phyloP scores from a whole-genome alignment of 2,888 invertebrate species.

The Drosophila falleni region DNA sequence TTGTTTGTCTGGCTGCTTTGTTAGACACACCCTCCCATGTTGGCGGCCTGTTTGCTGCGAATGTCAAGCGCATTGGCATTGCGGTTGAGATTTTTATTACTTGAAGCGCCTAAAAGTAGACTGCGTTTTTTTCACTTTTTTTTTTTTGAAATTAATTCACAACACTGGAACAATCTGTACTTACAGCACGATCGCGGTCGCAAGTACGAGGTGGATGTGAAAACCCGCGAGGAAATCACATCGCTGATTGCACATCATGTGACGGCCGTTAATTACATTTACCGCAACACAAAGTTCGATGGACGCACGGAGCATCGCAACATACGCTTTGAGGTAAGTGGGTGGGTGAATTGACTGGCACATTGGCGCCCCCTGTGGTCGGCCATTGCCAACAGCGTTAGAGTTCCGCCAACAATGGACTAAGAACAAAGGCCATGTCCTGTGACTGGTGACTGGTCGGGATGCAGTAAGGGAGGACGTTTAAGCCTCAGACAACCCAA shows the following conservation, averaged over 20 bases:
- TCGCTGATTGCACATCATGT: conserved; percentile 99
- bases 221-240: conserved; percentile 98
- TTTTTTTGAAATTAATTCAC: conserved; percentile 45
- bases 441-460: conserved; percentile 4
- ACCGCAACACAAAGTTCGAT: conserved; percentile 97
- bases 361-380: conserved; percentile 41
- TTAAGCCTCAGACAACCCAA: conserved; percentile 27
- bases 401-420: conserved; percentile 34
- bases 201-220: conserved; percentile 91
- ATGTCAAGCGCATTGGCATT: conserved; percentile 68
- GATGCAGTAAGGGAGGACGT: neutral
- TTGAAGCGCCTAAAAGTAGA: conserved; percentile 39
- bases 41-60: conserved; percentile 30
- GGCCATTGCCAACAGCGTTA: conserved; percentile 27
- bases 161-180: conserved; percentile 23
- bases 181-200: conserved; percentile 90
- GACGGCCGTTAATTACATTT: conserved; percentile 98
- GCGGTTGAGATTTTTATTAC: conserved; percentile 68
- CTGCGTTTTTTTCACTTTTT: conserved; percentile 11
- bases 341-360: conserved; percentile 53
- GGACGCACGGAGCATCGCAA: conserved; percentile 95
- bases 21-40: conserved; percentile 36
- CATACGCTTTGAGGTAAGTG: conserved; percentile 96
- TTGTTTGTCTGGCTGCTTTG: conserved; percentile 67
- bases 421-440: conserved; percentile 38